A percentile compares a stretch with the other conserved stretches of the same genome.
These are phyloP conservation scores for Rissa tridactyla DNA, from an alignment of 2,113 vertebrate species.

Conservation along the genomic window DNA sequence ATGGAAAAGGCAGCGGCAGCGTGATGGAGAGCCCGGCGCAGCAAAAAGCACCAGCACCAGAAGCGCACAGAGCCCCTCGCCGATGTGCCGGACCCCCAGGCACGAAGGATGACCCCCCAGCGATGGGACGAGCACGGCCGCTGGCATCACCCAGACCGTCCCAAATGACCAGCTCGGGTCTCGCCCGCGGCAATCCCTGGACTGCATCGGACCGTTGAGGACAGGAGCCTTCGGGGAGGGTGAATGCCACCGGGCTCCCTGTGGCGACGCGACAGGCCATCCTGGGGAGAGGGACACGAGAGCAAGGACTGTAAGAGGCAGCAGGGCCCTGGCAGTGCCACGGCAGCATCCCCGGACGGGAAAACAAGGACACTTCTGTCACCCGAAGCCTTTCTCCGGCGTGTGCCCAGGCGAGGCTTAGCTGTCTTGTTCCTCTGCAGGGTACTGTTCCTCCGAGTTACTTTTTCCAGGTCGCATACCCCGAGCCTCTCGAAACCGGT, in stretches of 20 bases:
- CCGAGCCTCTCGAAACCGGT: slow-evolving; percentile 26
- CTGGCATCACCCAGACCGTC: neutral
- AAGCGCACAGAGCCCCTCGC: neutral
- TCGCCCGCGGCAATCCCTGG: neutral
- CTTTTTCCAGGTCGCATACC: slow-evolving; percentile 32
- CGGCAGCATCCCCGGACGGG: neutral
- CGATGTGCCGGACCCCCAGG: neutral
- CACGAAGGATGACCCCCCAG: neutral
- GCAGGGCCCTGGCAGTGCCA: neutral
- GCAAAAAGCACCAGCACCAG: neutral
- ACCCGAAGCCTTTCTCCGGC: neutral
- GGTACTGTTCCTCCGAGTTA: slow-evolving; percentile 16
- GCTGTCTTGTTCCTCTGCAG: slow-evolving; percentile 24
- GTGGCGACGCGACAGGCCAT: neutral
- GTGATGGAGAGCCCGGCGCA: neutral
- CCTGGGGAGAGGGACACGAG: neutral
- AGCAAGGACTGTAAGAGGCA: slow-evolving; percentile 1
- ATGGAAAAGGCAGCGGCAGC: neutral
- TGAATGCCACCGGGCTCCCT: neutral
- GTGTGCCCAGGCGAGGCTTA: slow-evolving; percentile 56
- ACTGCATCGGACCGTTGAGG: neutral
- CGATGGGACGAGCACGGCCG: neutral
- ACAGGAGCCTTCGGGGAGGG: neutral
- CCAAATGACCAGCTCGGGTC: neutral
- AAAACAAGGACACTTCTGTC: slow-evolving; percentile 52